phyloP scores from a whole-genome alignment of 2,797 vertebrate genomes.

The Rhinichthys osculus region DNA sequence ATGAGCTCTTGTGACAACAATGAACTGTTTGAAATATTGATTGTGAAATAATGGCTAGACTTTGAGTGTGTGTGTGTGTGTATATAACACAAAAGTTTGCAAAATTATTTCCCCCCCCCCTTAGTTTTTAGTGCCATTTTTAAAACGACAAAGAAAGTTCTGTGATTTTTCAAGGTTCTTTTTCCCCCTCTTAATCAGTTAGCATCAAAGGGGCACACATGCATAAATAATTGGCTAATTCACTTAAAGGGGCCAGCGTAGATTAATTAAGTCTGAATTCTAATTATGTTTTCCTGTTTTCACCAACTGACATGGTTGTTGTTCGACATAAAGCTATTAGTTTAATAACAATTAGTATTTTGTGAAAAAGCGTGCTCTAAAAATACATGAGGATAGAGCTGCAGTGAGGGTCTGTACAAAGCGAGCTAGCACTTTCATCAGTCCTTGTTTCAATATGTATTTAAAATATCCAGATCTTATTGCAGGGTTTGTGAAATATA shows the following conservation, averaged over 20 bases:
- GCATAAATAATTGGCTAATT: conserved; percentile 87
- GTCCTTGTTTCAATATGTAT: conserved; percentile 1
- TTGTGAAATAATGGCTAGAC: background rate
- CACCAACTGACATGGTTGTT: conserved; percentile 77
- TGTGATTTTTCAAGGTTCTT: conserved; percentile 67
- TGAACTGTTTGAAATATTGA: background rate
- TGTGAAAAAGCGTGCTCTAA: conserved; percentile 53
- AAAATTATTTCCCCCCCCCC: conserved; percentile 62
- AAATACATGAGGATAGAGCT: conserved; percentile 32
- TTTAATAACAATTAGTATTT: conserved; percentile 75
- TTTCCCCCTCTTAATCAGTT: conserved; percentile 82
- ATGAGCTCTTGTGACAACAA: background rate
- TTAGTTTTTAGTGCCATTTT: conserved; percentile 83
- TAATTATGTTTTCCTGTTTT: conserved; percentile 86
- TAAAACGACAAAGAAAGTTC: conserved; percentile 65
- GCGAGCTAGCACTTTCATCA: conserved; percentile 33
- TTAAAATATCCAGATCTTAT: conserved; percentile 5
- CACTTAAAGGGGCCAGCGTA: conserved; percentile 83
- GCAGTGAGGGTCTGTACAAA: conserved; percentile 34
- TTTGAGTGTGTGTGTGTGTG: too few species aligned
- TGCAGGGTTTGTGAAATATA: background rate
- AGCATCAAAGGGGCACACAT: conserved; percentile 86
- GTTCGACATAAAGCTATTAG: conserved; percentile 81
- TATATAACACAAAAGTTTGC: background rate
- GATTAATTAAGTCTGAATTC: conserved; percentile 87